Evolutionary conservation across 2,888 invertebrate genomes (phyloP).

Genomic region (Drosophila quinaria): DNA sequence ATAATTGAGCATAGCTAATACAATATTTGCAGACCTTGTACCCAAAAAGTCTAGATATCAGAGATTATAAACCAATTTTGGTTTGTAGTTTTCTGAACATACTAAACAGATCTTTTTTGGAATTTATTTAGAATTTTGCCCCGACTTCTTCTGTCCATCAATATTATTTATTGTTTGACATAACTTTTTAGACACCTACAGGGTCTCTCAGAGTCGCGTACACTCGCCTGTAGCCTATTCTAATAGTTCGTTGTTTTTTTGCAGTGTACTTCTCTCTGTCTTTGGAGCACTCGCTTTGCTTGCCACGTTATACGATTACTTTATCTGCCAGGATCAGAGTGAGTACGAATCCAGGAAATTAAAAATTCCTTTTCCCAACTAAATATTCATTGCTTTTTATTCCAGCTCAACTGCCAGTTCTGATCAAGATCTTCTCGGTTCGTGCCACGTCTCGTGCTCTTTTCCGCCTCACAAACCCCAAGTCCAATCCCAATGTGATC

Average conservation of each 20-base stretch:
- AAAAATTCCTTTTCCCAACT: not conserved
- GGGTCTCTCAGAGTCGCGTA: not conserved
- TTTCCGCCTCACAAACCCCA: constrained; percentile 42
- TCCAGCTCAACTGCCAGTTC: constrained; percentile 30
- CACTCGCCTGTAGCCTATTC: no score
- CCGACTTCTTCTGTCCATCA: no score
- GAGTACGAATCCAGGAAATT: not conserved
- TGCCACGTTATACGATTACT: constrained; percentile 65
- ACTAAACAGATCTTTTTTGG: no score
- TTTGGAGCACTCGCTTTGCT: constrained; percentile 43
- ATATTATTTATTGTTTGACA: no score
- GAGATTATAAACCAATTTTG: no score
- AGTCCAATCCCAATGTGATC: constrained; percentile 67
- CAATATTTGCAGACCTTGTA: no score
- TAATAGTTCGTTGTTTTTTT: not conserved
- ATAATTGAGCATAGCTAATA: no score
- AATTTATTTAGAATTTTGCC: no score
- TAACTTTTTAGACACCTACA: no score
- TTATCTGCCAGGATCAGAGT: constrained; percentile 45
- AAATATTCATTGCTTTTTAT: not conserved
- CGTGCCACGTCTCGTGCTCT: constrained; percentile 52
- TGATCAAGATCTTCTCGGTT: constrained; percentile 70
- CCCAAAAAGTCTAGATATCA: no score
- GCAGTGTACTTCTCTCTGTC: constrained; percentile 45
- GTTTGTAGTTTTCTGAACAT: no score